phyloP scores from a whole-genome alignment of 2,888 invertebrate species.

The Psylliodes chrysocephalus region DNA sequence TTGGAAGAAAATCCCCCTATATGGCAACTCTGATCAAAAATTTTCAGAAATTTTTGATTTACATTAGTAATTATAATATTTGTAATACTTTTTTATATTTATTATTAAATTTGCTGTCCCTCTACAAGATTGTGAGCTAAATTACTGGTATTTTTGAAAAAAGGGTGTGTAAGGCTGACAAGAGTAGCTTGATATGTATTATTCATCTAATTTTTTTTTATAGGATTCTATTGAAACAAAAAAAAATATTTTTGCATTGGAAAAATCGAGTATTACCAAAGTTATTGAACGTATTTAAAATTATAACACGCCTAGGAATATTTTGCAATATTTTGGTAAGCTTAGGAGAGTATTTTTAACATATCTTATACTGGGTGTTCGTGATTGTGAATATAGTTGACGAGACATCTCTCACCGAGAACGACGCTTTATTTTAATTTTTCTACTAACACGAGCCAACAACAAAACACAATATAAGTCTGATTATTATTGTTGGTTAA shows the following conservation, averaged over 20 bases:
- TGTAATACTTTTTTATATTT: too few species aligned
- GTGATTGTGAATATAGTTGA: constrained; percentile 19
- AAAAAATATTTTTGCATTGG: constrained; percentile 48
- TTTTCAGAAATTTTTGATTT: too few species aligned
- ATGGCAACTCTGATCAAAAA: too few species aligned
- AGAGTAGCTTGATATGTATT: constrained; percentile 32
- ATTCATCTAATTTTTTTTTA: constrained; percentile 42
- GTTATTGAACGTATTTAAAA: constrained; percentile 43
- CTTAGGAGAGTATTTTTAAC: constrained; percentile 51
- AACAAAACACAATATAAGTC: constrained; percentile 45
- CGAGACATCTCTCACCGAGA: constrained; percentile 30
- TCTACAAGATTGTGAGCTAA: neutral
- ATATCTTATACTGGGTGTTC: constrained; percentile 49
- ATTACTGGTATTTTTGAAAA: constrained; percentile 7
- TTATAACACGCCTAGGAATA: constrained; percentile 37
- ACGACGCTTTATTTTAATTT: constrained; percentile 47
- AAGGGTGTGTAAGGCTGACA: constrained; percentile 37
- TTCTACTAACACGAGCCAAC: constrained; percentile 40
- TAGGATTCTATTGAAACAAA: constrained; percentile 37
- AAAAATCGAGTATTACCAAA: constrained; percentile 38
- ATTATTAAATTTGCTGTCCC: constrained; percentile 12
- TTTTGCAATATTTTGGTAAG: constrained; percentile 52
- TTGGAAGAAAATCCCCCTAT: too few species aligned
- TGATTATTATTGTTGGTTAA: constrained; percentile 48
- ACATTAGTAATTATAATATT: too few species aligned